Evolutionary conservation across 2,797 vertebrate species (phyloP).

Genomic region (Chelon labrosus): DNA sequence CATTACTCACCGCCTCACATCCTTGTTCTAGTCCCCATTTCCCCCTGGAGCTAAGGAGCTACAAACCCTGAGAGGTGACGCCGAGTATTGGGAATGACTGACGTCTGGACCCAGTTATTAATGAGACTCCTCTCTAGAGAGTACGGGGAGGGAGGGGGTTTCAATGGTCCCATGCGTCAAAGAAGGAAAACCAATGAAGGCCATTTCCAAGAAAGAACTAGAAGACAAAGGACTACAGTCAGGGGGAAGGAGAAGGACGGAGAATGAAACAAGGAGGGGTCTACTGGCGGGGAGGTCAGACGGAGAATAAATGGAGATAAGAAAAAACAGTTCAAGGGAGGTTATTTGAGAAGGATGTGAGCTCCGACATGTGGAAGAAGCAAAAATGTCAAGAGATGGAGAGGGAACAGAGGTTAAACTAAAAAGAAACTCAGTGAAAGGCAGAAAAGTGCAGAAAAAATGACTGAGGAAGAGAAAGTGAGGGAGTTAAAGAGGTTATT

Average conservation of each 20-base stretch:
- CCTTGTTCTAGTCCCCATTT: not conserved
- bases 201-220: conserved; percentile 12
- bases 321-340: not conserved
- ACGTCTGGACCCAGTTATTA: conserved; percentile 22
- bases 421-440: not conserved
- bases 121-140: conserved; percentile 33
- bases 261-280: conserved; percentile 7
- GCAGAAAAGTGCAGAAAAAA: not conserved
- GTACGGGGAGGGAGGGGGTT: not conserved
- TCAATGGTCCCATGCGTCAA: conserved; percentile 37
- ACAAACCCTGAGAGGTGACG: conserved; percentile 7
- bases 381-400: not conserved
- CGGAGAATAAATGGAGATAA: not conserved
- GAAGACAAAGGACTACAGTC: conserved; percentile 7
- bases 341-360: not conserved
- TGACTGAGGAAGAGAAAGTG: conserved; percentile 2
- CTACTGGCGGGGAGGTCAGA: not conserved
- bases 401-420: not conserved
- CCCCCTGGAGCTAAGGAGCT: not conserved
- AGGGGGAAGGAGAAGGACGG: not conserved
- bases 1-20: not conserved
- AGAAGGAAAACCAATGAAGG: conserved; percentile 19
- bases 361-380: conserved; percentile 5
- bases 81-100: not conserved
- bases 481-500: conserved; percentile 62